Conservation (phyloP, 2,113 vertebrate species). For the Oreotrochilus melanogaster region DNA sequence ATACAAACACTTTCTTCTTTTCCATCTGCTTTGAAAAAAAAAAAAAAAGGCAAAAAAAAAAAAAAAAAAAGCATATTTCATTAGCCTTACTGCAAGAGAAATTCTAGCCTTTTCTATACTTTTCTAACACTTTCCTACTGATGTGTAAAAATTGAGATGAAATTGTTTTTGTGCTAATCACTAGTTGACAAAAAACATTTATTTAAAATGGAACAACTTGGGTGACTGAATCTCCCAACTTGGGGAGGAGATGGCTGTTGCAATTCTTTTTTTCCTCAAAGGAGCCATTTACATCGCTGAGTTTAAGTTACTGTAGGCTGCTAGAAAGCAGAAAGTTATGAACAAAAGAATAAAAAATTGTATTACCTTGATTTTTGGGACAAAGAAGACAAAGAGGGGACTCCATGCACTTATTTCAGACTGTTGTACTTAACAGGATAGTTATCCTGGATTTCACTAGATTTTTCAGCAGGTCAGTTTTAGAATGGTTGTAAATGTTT, state of each 20-base stretch:
- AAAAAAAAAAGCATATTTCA: constrained; percentile 50
- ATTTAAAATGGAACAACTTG: constrained; percentile 34
- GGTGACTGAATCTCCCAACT: neutral
- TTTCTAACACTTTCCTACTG: constrained; percentile 74
- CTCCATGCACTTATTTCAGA: constrained; percentile 11
- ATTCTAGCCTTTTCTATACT: constrained; percentile 77
- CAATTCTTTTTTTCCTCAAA: neutral
- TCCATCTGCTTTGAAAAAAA: constrained; percentile 68
- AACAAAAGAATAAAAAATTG: constrained; percentile 2
- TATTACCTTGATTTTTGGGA: neutral
- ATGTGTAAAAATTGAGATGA: constrained; percentile 66
- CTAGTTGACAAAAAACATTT: constrained; percentile 33
- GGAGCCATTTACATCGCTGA: constrained; percentile 38
- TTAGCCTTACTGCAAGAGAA: constrained; percentile 26
- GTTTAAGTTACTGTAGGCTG: constrained; percentile 35
- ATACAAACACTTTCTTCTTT: constrained; percentile 59
- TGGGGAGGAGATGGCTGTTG: neutral
- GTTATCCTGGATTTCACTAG: constrained; percentile 28
- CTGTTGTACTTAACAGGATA: neutral
- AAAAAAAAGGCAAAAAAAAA: constrained; percentile 44
- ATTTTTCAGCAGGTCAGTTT: constrained; percentile 4
- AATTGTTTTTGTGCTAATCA: constrained; percentile 56
- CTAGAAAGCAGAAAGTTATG: constrained; percentile 36
- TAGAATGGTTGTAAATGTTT: constrained; percentile 70
- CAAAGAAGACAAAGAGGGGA: constrained; percentile 15